phyloP scores from a whole-genome alignment of 2,797 vertebrate genomes.

The Cirrhinus mrigala region DNA sequence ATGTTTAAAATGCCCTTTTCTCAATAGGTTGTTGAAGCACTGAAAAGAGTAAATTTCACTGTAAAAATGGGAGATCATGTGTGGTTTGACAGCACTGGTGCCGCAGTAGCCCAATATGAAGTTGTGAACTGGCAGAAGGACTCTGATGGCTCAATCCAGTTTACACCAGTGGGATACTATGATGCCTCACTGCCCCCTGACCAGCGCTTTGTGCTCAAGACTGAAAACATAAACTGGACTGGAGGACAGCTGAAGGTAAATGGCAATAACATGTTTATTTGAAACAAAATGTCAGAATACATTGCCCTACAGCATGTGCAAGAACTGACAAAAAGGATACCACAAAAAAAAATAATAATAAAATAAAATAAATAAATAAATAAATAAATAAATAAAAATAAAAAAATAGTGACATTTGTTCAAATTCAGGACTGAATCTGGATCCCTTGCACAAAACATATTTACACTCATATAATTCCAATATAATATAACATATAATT shows the following conservation, averaged over 20 bases:
- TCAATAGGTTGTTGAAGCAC: slow-evolving; percentile 70
- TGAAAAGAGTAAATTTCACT: slow-evolving; percentile 75
- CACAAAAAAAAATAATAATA: too few species aligned
- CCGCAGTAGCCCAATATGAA: slow-evolving; percentile 73
- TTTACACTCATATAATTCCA: too few species aligned
- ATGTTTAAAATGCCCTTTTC: background rate
- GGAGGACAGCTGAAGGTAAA: slow-evolving; percentile 68
- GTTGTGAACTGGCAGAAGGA: slow-evolving; percentile 79
- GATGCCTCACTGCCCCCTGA: slow-evolving; percentile 72
- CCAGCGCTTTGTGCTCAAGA: slow-evolving; percentile 69
- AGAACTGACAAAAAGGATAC: too few species aligned
- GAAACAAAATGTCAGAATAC: too few species aligned
- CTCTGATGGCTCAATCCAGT: slow-evolving; percentile 66
- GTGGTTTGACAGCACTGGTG: slow-evolving; percentile 77
- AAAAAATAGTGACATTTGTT: too few species aligned
- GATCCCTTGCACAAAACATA: too few species aligned
- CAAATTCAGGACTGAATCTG: too few species aligned
- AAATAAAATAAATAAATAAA: too few species aligned
- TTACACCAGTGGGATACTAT: slow-evolving; percentile 77
- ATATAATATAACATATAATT: too few species aligned
- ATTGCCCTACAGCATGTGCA: too few species aligned
- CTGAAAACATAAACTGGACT: slow-evolving; percentile 72
- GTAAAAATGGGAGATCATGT: slow-evolving; percentile 71
- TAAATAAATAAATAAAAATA: too few species aligned
- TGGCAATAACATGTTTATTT: background rate